A percentile compares a stretch with the other conserved stretches of the same genome.
Evolutionary conservation across 2,888 invertebrate species (phyloP).

Genomic region (Phragmatobia fuliginosa): DNA sequence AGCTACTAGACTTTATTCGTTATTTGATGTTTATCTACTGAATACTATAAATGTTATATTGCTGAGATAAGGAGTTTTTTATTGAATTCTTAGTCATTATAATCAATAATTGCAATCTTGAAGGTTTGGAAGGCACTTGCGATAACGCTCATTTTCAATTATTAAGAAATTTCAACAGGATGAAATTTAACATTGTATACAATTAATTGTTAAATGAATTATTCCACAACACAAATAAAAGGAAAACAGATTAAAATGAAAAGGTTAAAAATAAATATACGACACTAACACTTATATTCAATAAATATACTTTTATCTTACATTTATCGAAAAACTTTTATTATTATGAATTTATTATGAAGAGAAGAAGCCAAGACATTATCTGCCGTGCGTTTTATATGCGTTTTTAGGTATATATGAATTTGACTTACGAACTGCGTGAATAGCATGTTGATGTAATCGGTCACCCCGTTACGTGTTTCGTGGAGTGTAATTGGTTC

Average conservation of each 20-base stretch:
- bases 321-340: too few relatives aligned
- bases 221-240: not conserved
- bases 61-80: not conserved
- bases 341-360: too few relatives aligned
- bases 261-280: too few relatives aligned
- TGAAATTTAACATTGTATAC: not conserved
- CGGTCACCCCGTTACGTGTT: too few relatives aligned
- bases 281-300: too few relatives aligned
- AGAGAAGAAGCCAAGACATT: not conserved
- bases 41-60: conserved; percentile 6
- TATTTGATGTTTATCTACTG: conserved; percentile 12
- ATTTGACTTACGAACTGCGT: not conserved
- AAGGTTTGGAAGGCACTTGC: not conserved
- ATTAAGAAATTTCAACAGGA: not conserved
- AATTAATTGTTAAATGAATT: too few relatives aligned
- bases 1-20: conserved; percentile 3
- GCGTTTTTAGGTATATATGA: not conserved
- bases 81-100: not conserved
- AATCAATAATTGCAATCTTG: not conserved
- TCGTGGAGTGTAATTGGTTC: too few relatives aligned
- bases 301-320: too few relatives aligned
- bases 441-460: too few relatives aligned
- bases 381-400: not conserved
- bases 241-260: not conserved
- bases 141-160: not conserved